Evolutionary conservation across 1,140 invertebrate species (phyloP), one percentile per base, ranked within the genome.

Genomic region (Drosophila nannoptera): DNA sequence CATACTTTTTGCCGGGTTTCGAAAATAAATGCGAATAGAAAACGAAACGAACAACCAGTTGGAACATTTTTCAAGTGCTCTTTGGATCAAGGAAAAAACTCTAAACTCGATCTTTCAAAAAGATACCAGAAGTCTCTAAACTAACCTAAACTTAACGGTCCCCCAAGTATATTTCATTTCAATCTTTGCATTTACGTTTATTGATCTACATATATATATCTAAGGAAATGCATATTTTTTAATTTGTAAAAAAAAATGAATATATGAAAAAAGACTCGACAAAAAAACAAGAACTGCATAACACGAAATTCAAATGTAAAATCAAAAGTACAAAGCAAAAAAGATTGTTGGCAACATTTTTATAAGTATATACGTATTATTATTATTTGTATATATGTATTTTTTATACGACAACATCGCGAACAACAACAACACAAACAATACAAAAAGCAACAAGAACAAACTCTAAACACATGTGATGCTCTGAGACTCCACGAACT

Each of bases 321-420:
- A 84, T 84, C 80, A 84, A 84, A 84, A 84, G 80, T 84, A 84
- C 80, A 84, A 84, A 84, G 76, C 69, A 86, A 64, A 81, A 81
- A 83, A 84, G 80, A 84, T 84, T 86, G 80, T 84, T 84, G 80
- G 80, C 81, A 86, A 84, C 81, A 84, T 84, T 84, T 84, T 84
- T 84, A 83, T 84, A 83, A 84, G 80, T 84, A 77, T 70, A 83
- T 80, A 75, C 68, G 80, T 82, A 80, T 78, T 78, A 84, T 84
- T 86, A 86, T 84, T 72, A 84, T 84, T 84, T 84, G 76, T 86
- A 84, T 80, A 86, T 77, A 69, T 84, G 73, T 86, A 87, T 86
- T 86, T 86, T 86, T 87, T 86, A 86, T 86, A 86, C 82, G 68
- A 84, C 78, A 70, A 84, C 75, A 40, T 64, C 56, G 52, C 45